Evolutionary conservation across 2,797 vertebrate species (phyloP).

Genomic region (Anas bahamensis): DNA sequence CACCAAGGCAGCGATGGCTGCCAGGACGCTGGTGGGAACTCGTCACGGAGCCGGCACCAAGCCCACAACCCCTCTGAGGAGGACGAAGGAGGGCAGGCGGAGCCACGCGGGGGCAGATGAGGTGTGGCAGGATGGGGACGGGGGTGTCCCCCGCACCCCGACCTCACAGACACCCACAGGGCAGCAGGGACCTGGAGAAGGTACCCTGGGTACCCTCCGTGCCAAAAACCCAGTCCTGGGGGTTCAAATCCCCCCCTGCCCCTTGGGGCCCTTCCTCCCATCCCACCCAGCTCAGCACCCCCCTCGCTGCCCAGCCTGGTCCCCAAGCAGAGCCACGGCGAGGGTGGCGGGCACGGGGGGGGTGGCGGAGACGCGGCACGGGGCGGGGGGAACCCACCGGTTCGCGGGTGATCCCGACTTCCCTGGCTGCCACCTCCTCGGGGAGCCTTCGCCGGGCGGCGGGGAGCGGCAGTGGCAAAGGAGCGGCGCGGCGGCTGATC

Average conservation of each 20-base stretch:
- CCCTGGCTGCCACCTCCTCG: background rate
- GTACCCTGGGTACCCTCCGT: background rate
- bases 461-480: background rate
- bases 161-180: accelerated
- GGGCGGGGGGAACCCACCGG: constrained; percentile 24
- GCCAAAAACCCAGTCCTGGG: background rate
- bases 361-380: accelerated
- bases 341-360: too few relatives aligned
- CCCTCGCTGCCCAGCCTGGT: background rate
- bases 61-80: background rate
- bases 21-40: background rate
- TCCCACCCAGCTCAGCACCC: background rate
- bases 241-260: background rate
- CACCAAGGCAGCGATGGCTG: background rate
- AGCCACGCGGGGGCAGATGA: accelerated
- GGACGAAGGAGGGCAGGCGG: background rate
- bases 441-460: background rate
- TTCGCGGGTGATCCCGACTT: background rate
- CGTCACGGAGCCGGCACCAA: background rate
- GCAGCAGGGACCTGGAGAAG: background rate
- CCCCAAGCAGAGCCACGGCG: background rate
- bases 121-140: background rate
- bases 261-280: background rate
- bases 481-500: constrained; percentile 11
- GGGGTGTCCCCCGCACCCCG: background rate